Conservation (phyloP, 2,113 vertebrate genomes). For the Rhynchopsitta pachyrhyncha region DNA sequence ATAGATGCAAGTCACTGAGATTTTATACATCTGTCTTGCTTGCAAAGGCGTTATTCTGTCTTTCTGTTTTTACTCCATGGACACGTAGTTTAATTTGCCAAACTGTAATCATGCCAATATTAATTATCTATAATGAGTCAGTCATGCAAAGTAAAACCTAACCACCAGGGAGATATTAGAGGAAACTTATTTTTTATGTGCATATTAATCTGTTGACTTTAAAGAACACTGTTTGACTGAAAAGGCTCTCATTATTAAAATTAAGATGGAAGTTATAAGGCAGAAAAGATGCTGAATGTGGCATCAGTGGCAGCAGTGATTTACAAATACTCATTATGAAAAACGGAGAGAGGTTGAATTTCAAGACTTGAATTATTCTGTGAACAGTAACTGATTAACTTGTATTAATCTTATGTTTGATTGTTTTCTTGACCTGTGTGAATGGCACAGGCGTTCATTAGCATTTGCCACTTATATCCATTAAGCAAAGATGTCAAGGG, state of each 20-base stretch:
- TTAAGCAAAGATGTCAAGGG: neutral
- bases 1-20: neutral
- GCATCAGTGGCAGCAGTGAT: slow-evolving; percentile 6
- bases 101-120: slow-evolving; percentile 22
- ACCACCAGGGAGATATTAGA: neutral
- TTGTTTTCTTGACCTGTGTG: slow-evolving; percentile 34
- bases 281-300: neutral
- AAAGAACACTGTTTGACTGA: slow-evolving; percentile 27
- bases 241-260: slow-evolving; percentile 51
- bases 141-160: slow-evolving; percentile 19
- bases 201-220: slow-evolving; percentile 31
- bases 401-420: slow-evolving; percentile 1
- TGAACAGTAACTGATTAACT: neutral
- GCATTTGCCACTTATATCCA: neutral
- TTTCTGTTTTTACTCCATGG: neutral
- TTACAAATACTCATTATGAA: slow-evolving; percentile 31
- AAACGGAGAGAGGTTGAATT: neutral
- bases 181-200: slow-evolving; percentile 35
- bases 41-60: neutral
- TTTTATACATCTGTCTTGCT: neutral
- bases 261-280: neutral
- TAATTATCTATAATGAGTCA: slow-evolving; percentile 32
- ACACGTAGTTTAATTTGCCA: neutral
- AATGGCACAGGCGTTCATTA: neutral
- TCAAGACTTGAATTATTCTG: slow-evolving; percentile 14